phyloP scores from a whole-genome alignment of 2,888 invertebrate species.

The Pandemis cinnamomeana region DNA sequence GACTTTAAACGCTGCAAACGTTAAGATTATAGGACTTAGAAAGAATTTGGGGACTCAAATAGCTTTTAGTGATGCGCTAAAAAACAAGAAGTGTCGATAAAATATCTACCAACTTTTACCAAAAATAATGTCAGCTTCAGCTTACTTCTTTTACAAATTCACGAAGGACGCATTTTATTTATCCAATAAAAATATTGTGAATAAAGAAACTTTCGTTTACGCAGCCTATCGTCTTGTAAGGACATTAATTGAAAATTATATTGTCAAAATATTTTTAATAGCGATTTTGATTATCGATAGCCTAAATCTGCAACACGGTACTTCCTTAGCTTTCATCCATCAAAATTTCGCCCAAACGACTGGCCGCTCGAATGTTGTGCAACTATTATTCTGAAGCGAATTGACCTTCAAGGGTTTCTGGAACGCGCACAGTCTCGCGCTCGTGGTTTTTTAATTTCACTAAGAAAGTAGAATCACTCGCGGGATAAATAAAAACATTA shows the following conservation, averaged over 20 bases:
- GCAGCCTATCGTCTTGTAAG: background rate
- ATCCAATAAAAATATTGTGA: too few relatives aligned
- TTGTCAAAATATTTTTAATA: background rate
- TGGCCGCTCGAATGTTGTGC: conserved; percentile 35
- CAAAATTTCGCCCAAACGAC: conserved; percentile 38
- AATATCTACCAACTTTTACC: background rate
- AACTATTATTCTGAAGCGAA: conserved; percentile 28
- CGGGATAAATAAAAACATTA: conserved; percentile 72
- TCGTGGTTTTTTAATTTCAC: conserved; percentile 17
- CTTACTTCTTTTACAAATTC: too few relatives aligned
- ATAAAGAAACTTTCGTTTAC: too few relatives aligned
- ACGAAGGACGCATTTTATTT: too few relatives aligned
- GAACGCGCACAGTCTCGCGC: conserved; percentile 8
- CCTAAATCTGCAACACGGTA: background rate
- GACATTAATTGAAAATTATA: background rate
- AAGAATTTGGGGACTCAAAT: background rate
- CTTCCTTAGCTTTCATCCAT: conserved; percentile 34
- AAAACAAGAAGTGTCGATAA: background rate
- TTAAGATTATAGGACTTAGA: background rate
- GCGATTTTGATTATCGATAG: conserved; percentile 10
- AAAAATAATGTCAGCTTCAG: background rate
- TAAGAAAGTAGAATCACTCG: conserved; percentile 38
- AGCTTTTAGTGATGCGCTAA: conserved; percentile 3
- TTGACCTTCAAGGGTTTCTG: conserved; percentile 29
- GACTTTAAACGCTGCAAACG: background rate